Base-by-base conservation (phyloP, 53 echinoderm and acorn worm species). In the Stichopus horrens region DNA sequence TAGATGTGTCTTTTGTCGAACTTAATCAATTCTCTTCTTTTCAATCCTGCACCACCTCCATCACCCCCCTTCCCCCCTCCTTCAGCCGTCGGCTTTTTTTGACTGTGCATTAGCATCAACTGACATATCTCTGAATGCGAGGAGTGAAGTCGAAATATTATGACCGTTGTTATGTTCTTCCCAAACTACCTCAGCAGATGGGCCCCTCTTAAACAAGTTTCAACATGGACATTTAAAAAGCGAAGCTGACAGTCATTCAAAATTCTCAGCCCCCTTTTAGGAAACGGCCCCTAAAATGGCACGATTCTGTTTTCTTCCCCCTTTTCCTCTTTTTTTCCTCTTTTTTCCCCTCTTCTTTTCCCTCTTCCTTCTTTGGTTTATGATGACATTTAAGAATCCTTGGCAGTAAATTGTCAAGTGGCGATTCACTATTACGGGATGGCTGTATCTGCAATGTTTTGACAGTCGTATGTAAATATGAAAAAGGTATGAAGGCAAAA, bases 401-500 rank as follows among this genome's bases (percentile, higher is more conserved):
- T 5, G 58, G 81, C 7, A 19, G 58, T 81, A 81, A 56, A 81
- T 55, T 18, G 58, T 57, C n/a, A 56, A 81, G 81, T 56, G 81
- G 81, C 56, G n/a, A 81, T 81, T 57, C 81, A 81, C 58, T n/a
- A 81, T 58, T 57, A 14, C 56, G 57, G 22, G 58, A 21, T 16
- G 56, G 22, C 56, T 52, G 58, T 56, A 56, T 53, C 56, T 56
- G 58, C 81, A 58, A 23, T 81, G 57, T 81, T 81, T 52, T 81
- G 81, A 58, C 81, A 81, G 81, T 18, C 55, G 54, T 79, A 58
- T 58, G 58, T 58, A 81, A 81, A 81, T 81, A 81, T 81, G 81
- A 75, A n/a, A 75, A 16, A 52, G 52, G 52, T 9, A 7, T 23
- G 23, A 21, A 23, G 23, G 4, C 9, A 75, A 75, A 20, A 37